phyloP scores from a whole-genome alignment of 2,113 vertebrate genomes.

The Eupsittula cactorum region DNA sequence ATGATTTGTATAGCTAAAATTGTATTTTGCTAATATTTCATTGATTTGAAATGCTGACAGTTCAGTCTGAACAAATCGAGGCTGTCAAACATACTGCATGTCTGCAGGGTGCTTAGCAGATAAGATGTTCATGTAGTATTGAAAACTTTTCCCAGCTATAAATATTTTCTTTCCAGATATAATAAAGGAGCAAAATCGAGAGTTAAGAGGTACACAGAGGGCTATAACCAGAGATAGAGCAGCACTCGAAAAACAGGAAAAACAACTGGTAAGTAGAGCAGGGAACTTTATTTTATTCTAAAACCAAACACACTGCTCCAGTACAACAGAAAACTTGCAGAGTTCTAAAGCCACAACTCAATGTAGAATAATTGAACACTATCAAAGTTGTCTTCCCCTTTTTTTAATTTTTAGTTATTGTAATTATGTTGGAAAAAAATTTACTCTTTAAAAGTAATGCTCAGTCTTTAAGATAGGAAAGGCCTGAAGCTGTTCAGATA shows the following conservation, averaged over 20 bases:
- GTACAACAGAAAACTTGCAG: not conserved
- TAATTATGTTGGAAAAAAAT: not conserved
- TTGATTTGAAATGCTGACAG: not conserved
- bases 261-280: slow-evolving; percentile 89
- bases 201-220: slow-evolving; percentile 95
- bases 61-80: not conserved
- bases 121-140: not conserved
- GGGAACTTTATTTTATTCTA: slow-evolving; percentile 27
- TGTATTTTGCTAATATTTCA: not conserved
- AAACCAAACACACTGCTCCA: not conserved
- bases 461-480: not conserved
- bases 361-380: not conserved
- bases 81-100: not conserved
- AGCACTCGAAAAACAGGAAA: slow-evolving; percentile 94
- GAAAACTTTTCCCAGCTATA: slow-evolving; percentile 21
- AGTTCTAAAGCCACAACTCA: not conserved
- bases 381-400: not conserved
- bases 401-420: not conserved
- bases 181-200: slow-evolving; percentile 94
- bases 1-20: not conserved
- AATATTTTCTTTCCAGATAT: slow-evolving; percentile 83
- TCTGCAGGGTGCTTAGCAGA: not conserved
- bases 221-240: slow-evolving; percentile 92
- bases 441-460: not conserved
- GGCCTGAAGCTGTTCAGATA: not conserved